Conservation (phyloP, 2,888 invertebrate species). For the Drosophila histrio region DNA sequence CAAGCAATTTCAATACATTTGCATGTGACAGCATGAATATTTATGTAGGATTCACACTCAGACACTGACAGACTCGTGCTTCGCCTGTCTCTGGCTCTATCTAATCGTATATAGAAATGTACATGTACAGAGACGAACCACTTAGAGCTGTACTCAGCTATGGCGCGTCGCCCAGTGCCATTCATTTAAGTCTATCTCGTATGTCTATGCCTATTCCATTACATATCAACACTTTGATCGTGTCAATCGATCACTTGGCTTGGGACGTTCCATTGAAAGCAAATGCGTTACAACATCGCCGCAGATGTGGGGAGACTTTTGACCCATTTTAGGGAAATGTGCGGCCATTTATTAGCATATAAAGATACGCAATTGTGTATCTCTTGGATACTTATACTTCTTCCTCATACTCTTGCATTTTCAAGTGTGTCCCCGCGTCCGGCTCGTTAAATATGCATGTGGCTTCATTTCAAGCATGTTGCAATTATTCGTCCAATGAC, state of each 20-base stretch:
- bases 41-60: conserved; percentile 71
- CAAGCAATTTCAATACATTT: conserved; percentile 72
- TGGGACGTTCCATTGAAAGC: conserved; percentile 53
- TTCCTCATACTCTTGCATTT: conserved; percentile 31
- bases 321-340: conserved; percentile 84
- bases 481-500: conserved; percentile 33
- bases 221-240: conserved; percentile 80
- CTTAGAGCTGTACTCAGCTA: conserved; percentile 50
- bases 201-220: conserved; percentile 53
- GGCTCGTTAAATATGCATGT: conserved; percentile 51
- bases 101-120: conserved; percentile 41
- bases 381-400: conserved; percentile 30
- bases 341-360: conserved; percentile 75
- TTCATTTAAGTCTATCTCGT: conserved; percentile 58
- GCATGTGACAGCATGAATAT: conserved; percentile 75
- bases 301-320: conserved; percentile 83
- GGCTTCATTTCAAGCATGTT: conserved; percentile 17
- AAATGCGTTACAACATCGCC: conserved; percentile 65
- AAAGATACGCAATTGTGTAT: conserved; percentile 75
- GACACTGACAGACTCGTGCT: conserved; percentile 18
- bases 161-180: conserved; percentile 51
- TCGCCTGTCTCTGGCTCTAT: conserved; percentile 17
- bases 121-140: conserved; percentile 46
- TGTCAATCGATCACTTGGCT: conserved; percentile 79
- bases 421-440: conserved; percentile 64